Evolutionary conservation across 2,113 vertebrate species (phyloP).

Genomic region (Willisornis vidua): DNA sequence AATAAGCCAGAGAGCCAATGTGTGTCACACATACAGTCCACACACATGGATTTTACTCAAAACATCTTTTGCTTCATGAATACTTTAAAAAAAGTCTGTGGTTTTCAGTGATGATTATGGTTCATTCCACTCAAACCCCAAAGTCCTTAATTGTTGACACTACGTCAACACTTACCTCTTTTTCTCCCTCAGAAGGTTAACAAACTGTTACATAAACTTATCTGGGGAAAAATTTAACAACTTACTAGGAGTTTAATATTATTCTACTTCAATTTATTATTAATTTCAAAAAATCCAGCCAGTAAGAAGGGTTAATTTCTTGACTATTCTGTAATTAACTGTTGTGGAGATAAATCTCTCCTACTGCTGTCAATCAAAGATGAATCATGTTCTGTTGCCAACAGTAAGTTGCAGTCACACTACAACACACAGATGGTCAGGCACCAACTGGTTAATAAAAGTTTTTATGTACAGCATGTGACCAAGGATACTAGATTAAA

Average conservation of each 20-base stretch:
- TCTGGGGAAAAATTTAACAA: neutral
- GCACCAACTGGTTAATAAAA: slow-evolving; percentile 3
- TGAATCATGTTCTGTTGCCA: neutral
- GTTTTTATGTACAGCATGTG: neutral
- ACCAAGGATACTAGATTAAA: neutral
- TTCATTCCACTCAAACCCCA: neutral
- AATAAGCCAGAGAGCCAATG: neutral
- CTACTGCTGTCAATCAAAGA: neutral
- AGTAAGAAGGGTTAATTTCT: neutral
- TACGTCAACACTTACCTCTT: neutral
- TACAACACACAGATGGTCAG: neutral
- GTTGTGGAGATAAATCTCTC: neutral
- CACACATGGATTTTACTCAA: neutral
- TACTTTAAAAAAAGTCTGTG: neutral
- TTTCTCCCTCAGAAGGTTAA: neutral
- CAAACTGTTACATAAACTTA: neutral
- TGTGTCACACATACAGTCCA: neutral
- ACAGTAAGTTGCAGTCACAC: neutral
- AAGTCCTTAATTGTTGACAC: neutral
- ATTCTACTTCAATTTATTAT: neutral
- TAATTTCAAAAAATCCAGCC: neutral
- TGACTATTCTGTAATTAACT: neutral
- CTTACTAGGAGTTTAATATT: neutral
- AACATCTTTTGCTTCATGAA: neutral
- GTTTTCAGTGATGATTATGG: neutral